Evolutionary conservation across 2,888 invertebrate genomes (phyloP).

Genomic region (Cataglyphis livida): DNA sequence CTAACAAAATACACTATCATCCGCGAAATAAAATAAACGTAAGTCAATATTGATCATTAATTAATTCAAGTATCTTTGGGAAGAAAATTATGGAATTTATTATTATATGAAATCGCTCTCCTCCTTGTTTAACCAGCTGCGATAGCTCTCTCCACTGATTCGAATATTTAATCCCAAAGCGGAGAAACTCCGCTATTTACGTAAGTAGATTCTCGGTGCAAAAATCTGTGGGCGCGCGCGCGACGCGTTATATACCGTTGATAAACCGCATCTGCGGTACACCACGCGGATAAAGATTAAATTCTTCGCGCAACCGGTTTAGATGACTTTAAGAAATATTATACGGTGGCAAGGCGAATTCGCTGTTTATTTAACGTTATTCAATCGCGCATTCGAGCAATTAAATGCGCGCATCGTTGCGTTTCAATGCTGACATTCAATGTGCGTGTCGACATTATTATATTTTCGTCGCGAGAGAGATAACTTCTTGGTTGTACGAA

Average conservation of each 20-base stretch:
- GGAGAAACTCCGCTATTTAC: background rate
- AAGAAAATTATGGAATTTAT: background rate
- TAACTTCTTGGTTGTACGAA: conserved; percentile 10
- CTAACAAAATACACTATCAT: background rate
- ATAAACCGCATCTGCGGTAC: conserved; percentile 51
- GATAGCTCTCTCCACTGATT: background rate
- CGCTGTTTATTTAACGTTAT: conserved; percentile 14
- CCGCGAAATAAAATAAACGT: background rate
- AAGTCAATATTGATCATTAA: background rate
- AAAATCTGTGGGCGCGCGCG: conserved; percentile 2
- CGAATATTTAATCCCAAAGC: background rate
- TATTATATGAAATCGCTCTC: background rate
- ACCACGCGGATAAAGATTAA: conserved; percentile 35
- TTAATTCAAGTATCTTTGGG: no score
- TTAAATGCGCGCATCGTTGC: background rate
- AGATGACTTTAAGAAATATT: conserved; percentile 35
- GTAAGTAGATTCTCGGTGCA: conserved; percentile 5
- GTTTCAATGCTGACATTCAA: background rate
- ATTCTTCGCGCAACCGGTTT: conserved; percentile 43
- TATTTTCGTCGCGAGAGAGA: conserved; percentile 3
- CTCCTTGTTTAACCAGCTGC: background rate
- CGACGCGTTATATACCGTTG: conserved; percentile 6
- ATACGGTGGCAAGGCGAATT: background rate
- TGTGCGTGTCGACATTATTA: background rate
- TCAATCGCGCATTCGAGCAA: conserved; percentile 25